phyloP scores from a whole-genome alignment of 1,140 invertebrate genomes.

The Drosophila teissieri region DNA sequence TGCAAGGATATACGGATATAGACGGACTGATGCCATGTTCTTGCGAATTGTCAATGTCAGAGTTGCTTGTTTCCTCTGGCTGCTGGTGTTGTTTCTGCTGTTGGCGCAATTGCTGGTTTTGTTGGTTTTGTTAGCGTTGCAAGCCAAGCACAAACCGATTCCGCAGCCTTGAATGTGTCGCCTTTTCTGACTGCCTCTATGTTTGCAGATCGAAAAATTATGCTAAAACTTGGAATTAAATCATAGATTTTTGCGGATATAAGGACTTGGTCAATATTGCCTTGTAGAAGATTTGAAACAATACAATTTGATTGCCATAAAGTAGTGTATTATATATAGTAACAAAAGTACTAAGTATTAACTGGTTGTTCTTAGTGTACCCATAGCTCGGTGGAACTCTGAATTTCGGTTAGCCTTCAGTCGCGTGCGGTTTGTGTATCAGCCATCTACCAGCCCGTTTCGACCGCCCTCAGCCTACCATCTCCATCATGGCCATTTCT shows the following conservation, averaged over 20 bases:
- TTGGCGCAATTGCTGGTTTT: constrained; percentile 21
- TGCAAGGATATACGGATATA: constrained; percentile 25
- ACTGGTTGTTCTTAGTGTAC: background rate
- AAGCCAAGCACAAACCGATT: constrained; percentile 36
- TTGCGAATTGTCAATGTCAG: constrained; percentile 73
- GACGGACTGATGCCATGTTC: constrained; percentile 58
- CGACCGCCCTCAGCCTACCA: background rate
- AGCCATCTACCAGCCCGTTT: constrained; percentile 14
- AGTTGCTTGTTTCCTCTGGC: constrained; percentile 38
- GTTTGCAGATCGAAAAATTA: constrained; percentile 5
- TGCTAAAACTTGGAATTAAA: background rate
- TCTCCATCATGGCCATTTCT: constrained; percentile 44
- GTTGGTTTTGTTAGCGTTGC: constrained; percentile 63
- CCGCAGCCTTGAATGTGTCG: constrained; percentile 50
- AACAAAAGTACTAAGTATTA: background rate
- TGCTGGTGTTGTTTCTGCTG: constrained; percentile 8
- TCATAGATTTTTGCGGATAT: too few species aligned
- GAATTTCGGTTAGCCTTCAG: constrained; percentile 65
- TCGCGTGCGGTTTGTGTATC: constrained; percentile 54
- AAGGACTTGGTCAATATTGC: too few species aligned
- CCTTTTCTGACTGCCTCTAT: constrained; percentile 3
- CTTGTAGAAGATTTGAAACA: too few species aligned
- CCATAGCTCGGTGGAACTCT: constrained; percentile 13
- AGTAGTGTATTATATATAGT: accelerated
- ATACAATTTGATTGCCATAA: too few species aligned